A percentile compares a stretch with the other conserved stretches of the same genome.
These are phyloP conservation scores for Mellilla xanthometata DNA, from an alignment of 2,888 invertebrate species.

Conservation along the genomic window DNA sequence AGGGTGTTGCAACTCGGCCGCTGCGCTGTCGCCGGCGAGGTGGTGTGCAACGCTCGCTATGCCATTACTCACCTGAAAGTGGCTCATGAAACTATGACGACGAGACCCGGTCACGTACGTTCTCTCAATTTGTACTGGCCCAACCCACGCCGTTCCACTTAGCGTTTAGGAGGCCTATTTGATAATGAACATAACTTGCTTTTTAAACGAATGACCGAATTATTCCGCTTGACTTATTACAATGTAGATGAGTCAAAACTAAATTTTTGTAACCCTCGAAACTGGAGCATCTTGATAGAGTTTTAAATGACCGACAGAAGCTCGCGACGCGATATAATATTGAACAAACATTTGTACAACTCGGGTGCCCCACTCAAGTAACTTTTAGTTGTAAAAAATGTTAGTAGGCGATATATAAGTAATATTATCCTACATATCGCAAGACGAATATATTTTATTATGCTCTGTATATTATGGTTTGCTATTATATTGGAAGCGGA, in stretches of 20 bases:
- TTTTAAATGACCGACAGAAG: constrained; percentile 4
- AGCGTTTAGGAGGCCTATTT: constrained; percentile 38
- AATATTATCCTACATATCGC: background rate
- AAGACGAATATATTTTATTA: background rate
- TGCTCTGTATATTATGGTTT: constrained; percentile 30
- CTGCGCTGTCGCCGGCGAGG: constrained; percentile 4
- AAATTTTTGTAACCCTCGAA: constrained; percentile 7
- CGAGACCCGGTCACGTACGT: constrained; percentile 61
- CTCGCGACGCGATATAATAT: background rate
- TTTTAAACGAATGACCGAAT: constrained; percentile 20
- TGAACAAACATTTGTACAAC: constrained; percentile 13
- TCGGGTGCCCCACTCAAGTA: constrained; percentile 10
- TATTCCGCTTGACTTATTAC: constrained; percentile 17
- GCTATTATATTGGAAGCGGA: constrained; percentile 48
- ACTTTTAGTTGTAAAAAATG: constrained; percentile 4
- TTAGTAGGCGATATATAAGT: background rate
- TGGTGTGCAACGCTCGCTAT: constrained; percentile 45
- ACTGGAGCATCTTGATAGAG: constrained; percentile 14
- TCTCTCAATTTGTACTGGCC: constrained; percentile 49
- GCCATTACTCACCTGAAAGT: constrained; percentile 65
- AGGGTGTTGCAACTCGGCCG: constrained; percentile 41
- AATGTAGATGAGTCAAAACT: constrained; percentile 11
- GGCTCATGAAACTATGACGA: constrained; percentile 64
- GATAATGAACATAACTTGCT: constrained; percentile 30
- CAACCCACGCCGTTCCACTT: constrained; percentile 37